Conservation (phyloP, 2,797 vertebrate species). For the Buphagus erythrorhynchus region DNA sequence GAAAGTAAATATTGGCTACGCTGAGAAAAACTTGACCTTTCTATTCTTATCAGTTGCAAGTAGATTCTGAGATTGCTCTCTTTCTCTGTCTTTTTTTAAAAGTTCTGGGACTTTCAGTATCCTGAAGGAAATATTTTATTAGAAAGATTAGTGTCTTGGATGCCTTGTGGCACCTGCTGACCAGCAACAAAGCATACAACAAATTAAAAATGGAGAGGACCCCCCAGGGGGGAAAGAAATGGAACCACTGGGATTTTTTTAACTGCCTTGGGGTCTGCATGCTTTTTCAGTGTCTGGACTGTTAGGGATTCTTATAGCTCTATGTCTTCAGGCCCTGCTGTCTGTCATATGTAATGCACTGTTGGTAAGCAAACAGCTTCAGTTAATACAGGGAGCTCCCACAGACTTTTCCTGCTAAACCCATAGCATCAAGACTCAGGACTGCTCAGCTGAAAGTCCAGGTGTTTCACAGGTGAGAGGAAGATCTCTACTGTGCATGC, state of each 20-base stretch:
- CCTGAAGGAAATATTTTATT: slow-evolving; percentile 45
- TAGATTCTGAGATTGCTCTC: slow-evolving; percentile 30
- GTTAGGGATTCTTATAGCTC: neutral
- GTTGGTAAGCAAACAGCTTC: neutral
- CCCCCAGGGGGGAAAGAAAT: neutral
- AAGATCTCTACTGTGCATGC: neutral
- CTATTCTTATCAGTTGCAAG: slow-evolving; percentile 28
- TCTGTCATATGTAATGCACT: slow-evolving; percentile 6
- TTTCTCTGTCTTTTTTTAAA: neutral
- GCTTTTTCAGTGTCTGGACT: slow-evolving; percentile 14
- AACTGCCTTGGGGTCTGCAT: neutral
- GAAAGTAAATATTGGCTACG: slow-evolving; percentile 26
- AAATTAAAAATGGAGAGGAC: slow-evolving; percentile 40
- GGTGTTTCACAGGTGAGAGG: neutral
- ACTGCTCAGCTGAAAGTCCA: neutral
- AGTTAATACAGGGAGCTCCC: neutral
- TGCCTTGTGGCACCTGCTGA: neutral
- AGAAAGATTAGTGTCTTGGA: slow-evolving; percentile 17
- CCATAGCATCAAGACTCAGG: neutral
- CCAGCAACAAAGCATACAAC: slow-evolving; percentile 15
- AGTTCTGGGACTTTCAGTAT: neutral
- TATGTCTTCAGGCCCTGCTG: slow-evolving; percentile 11
- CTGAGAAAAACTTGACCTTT: slow-evolving; percentile 50
- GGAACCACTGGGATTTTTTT: neutral
- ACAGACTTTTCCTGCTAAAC: neutral